A percentile compares a stretch with the other conserved stretches of the same genome.
Conservation (phyloP, 2,113 vertebrate genomes). For the Petromus typicus region DNA sequence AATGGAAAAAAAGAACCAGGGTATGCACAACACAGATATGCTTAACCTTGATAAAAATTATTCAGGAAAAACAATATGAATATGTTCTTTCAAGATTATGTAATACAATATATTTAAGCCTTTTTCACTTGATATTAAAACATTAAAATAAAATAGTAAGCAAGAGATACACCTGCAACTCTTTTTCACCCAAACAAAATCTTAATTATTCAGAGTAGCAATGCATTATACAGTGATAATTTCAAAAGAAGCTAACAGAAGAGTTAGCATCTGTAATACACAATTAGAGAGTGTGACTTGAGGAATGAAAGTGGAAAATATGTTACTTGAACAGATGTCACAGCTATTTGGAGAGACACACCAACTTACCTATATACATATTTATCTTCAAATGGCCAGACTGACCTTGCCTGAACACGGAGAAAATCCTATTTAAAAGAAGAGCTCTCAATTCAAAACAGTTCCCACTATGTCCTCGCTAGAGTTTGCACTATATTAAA, state of each 20-base stretch:
- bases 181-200: background rate
- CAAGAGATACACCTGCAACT: background rate
- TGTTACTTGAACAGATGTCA: conserved; percentile 61
- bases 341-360: conserved; percentile 34
- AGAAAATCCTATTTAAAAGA: background rate
- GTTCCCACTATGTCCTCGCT: background rate
- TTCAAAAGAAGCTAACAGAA: conserved; percentile 40
- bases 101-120: background rate
- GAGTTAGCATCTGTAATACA: conserved; percentile 48
- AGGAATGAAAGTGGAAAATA: conserved; percentile 49
- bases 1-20: background rate
- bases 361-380: background rate
- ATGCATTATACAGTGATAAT: conserved; percentile 50
- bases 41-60: background rate
- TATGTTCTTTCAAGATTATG: background rate
- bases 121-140: background rate
- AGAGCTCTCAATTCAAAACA: background rate
- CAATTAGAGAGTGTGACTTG: conserved; percentile 58
- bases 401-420: background rate
- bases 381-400: conserved; percentile 55
- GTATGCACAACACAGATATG: background rate
- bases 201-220: conserved; percentile 40
- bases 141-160: conserved; percentile 9
- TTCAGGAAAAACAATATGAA: background rate
- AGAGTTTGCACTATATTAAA: background rate